Conservation (phyloP, 2,113 vertebrate genomes). For the Microcebus ravelobensis region DNA sequence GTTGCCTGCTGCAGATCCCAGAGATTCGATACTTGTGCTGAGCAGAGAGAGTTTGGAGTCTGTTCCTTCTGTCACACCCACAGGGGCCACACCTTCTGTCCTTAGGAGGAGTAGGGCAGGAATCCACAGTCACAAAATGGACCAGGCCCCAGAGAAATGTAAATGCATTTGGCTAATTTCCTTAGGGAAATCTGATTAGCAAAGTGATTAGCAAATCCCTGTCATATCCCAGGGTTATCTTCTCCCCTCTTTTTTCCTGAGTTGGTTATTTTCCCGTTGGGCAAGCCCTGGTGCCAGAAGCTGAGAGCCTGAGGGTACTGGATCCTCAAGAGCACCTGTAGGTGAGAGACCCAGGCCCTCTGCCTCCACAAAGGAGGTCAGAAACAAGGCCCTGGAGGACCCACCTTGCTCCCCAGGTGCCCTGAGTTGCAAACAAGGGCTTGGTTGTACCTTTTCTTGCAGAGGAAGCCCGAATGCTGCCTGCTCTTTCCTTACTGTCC, state of each 20-base stretch:
- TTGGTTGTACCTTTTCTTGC: not conserved
- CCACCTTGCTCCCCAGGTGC: not conserved
- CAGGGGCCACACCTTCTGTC: not conserved
- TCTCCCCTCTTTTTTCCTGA: not conserved
- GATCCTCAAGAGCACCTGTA: not conserved
- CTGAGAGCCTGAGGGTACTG: not conserved
- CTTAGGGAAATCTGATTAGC: conserved; percentile 45
- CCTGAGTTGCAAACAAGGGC: conserved; percentile 30
- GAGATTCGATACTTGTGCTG: not conserved
- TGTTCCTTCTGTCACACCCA: not conserved
- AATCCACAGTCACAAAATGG: not conserved
- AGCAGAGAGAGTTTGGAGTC: not conserved
- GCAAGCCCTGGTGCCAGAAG: not conserved
- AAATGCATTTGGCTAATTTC: conserved; percentile 37
- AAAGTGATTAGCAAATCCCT: not conserved
- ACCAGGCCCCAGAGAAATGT: not conserved
- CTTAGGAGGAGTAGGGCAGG: not conserved
- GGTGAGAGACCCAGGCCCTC: not conserved
- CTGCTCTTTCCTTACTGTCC: not conserved
- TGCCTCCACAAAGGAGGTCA: not conserved
- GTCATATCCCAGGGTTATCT: not conserved
- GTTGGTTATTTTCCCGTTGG: not conserved
- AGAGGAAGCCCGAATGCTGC: not conserved
- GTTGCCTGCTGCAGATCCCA: not conserved
- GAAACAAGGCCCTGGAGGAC: not conserved